These are phyloP conservation scores for Strigamia crassipes DNA, from an alignment of 2,888 invertebrate species.

Conservation along the genomic window DNA sequence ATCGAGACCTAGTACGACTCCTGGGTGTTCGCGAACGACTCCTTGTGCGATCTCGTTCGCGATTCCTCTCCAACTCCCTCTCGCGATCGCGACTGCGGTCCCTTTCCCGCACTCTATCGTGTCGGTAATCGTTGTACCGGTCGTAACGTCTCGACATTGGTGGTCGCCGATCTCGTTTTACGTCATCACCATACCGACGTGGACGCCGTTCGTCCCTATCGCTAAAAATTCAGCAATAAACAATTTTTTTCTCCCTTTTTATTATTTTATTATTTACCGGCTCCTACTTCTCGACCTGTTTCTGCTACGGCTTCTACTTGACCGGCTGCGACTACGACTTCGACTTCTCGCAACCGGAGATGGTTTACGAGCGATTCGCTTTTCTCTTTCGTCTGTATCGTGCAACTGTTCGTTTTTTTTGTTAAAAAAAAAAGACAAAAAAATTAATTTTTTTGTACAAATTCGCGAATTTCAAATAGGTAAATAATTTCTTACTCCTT, in stretches of 20 bases:
- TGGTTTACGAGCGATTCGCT: conserved; percentile 29
- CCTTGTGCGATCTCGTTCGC: conserved; percentile 59
- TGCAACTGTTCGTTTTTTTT: neutral
- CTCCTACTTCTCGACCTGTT: conserved; percentile 50
- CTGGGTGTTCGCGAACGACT: conserved; percentile 58
- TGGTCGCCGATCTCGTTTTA: conserved; percentile 49
- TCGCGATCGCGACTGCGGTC: conserved; percentile 62
- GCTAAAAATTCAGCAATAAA: conserved; percentile 36
- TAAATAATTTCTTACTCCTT: conserved; percentile 10
- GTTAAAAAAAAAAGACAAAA: too few relatives aligned
- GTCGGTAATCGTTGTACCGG: conserved; percentile 50
- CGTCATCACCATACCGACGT: conserved; percentile 49
- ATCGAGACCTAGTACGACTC: conserved; percentile 54
- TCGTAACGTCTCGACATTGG: conserved; percentile 48
- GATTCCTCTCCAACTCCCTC: conserved; percentile 57
- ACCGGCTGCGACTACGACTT: conserved; percentile 48
- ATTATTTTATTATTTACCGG: conserved; percentile 22
- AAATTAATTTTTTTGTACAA: too few relatives aligned
- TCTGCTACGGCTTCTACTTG: conserved; percentile 50
- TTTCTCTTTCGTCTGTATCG: conserved; percentile 43
- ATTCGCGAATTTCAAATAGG: neutral
- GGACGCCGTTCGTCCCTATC: conserved; percentile 50
- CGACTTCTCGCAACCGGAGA: conserved; percentile 38
- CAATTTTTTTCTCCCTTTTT: neutral
- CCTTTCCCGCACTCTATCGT: conserved; percentile 46